These are phyloP conservation scores for Prolemur simus DNA, from an alignment of 2,113 vertebrate species.

Conservation along the genomic window DNA sequence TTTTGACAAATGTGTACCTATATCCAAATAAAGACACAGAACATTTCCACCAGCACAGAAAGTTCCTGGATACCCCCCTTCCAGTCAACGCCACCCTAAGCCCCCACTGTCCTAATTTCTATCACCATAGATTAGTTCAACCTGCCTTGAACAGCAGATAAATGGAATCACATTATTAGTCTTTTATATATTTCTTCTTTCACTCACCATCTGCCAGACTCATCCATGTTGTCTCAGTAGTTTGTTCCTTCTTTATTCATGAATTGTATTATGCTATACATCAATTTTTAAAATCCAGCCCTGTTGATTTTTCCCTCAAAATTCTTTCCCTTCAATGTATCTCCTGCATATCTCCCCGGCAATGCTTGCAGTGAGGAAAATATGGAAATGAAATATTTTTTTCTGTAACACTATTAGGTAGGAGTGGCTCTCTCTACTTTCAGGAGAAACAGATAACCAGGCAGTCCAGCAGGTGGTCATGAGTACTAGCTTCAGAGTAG, in stretches of 20 bases:
- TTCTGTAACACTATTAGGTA: background rate
- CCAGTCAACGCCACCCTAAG: background rate
- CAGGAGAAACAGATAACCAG: background rate
- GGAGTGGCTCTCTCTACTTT: background rate
- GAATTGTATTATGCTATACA: background rate
- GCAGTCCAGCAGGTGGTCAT: background rate
- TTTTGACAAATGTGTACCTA: background rate
- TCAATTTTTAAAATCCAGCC: constrained; percentile 25
- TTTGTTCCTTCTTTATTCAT: constrained; percentile 1
- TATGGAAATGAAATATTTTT: background rate
- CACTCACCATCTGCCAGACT: background rate
- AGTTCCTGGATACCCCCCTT: background rate
- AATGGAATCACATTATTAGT: background rate
- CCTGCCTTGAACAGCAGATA: background rate
- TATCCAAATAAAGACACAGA: background rate
- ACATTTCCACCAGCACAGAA: background rate
- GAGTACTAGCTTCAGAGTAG: background rate
- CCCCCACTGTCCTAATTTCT: background rate
- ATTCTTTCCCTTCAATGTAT: background rate
- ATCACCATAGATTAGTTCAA: background rate
- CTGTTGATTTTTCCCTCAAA: constrained; percentile 8
- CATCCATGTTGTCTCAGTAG: background rate
- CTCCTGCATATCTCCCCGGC: background rate
- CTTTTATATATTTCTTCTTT: background rate
- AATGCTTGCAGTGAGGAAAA: background rate